Evolutionary conservation across 2,113 vertebrate genomes (phyloP).

Genomic region (Gallinago paraguaiae): DNA sequence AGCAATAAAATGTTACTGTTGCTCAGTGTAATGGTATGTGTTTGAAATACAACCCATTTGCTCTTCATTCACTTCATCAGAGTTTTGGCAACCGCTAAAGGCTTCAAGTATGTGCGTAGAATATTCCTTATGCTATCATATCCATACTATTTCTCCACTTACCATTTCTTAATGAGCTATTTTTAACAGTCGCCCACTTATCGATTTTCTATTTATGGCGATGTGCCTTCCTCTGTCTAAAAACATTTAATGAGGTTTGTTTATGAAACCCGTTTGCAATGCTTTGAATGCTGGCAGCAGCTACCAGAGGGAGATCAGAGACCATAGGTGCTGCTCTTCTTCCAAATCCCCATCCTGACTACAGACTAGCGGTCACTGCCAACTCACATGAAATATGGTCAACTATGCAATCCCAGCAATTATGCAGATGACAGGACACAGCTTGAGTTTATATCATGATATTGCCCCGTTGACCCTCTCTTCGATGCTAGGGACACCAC

Average conservation of each 20-base stretch:
- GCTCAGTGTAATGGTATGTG: conserved; percentile 80
- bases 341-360: conserved; percentile 21
- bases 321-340: conserved; percentile 42
- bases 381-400: conserved; percentile 24
- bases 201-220: conserved; percentile 71
- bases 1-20: conserved; percentile 72
- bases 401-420: neutral
- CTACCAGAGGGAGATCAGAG: conserved; percentile 48
- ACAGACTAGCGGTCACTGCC: neutral
- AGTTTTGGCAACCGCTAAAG: conserved; percentile 64
- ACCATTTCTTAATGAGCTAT: conserved; percentile 75
- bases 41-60: conserved; percentile 82
- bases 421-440: conserved; percentile 23
- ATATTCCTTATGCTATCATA: conserved; percentile 71
- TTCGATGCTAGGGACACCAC: neutral
- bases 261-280: conserved; percentile 65
- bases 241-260: conserved; percentile 71
- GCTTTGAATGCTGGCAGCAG: conserved; percentile 64
- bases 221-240: conserved; percentile 60
- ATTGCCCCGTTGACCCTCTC: neutral
- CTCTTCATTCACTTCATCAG: conserved; percentile 75
- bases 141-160: conserved; percentile 73
- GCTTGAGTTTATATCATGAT: neutral
- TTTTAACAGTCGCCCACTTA: conserved; percentile 71
- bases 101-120: conserved; percentile 37